Evolutionary conservation across 1,140 invertebrate species (phyloP), one percentile per base, ranked within the genome.

Genomic region (Pseudomyrmex dendroicus): DNA sequence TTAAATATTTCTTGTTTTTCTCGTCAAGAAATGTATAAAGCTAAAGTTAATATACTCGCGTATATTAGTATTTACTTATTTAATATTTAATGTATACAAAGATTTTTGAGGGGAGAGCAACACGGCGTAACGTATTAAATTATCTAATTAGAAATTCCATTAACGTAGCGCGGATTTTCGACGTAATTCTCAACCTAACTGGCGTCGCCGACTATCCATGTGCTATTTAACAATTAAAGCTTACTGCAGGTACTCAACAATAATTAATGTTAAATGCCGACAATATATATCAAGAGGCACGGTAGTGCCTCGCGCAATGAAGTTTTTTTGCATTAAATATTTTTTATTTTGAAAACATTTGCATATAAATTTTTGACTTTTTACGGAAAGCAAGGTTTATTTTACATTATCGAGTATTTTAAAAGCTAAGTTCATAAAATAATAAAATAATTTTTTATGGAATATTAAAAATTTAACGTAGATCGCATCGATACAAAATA

Each of bases 91-190:
- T 48, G 64, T 5, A 68, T 25, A 78, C 54, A 57, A 78, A 78
- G 64, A 70, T 68, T 78, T 59, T 35, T 35, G 5, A 7, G 5
- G 5, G 0, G 5, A 35, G 44, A 7, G 20, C 68, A 78, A 54
- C 59, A 52, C 59, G 12, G 66, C 64, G 66, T 22, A 50, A 61
- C 54, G 56, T 70, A 80, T 80, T 80, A 80, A 80, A 80, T 80
- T 72, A 80, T 80, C 76, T 72, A 80, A 80, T 80, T 80, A 80
- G 76, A 80, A 80, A 80, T 80, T 80, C 76, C 66, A 80, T 80
- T 80, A 80, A 57, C 76, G 54, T 50, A 17, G 44, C 20, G 2
- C 20, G 44, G 66, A 80, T 80, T 80, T 80, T 80, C 76, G 25
- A 78, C 66, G 66, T 72, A 72, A 80, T 72, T 77, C 48, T 77